Evolutionary conservation across 2,797 vertebrate species (phyloP).

Genomic region (Thaleichthys pacificus): DNA sequence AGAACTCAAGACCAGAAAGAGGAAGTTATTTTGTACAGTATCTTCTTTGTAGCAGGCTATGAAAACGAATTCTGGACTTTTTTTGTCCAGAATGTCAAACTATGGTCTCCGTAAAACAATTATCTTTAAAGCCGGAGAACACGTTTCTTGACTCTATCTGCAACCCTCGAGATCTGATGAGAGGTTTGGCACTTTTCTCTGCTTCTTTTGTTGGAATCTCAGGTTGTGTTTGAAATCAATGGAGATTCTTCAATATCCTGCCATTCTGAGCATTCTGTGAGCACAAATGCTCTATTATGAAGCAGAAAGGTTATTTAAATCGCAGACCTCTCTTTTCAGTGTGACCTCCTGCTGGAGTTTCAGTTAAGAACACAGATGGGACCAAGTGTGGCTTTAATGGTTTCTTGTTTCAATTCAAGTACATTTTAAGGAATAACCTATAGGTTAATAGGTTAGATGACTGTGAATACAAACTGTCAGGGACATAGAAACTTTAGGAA

Average conservation of each 20-base stretch:
- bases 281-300: conserved; percentile 11
- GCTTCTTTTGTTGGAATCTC: background rate
- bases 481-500: background rate
- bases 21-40: background rate
- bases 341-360: background rate
- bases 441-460: no score
- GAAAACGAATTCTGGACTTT: background rate
- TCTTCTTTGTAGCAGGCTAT: background rate
- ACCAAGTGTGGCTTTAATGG: background rate
- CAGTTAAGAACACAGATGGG: background rate
- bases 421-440: background rate
- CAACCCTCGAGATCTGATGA: no score
- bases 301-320: background rate
- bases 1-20: background rate
- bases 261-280: background rate
- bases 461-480: no score
- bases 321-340: background rate
- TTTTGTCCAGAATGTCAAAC: conserved; percentile 5
- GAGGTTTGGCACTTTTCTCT: background rate
- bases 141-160: background rate
- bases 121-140: background rate
- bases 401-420: background rate
- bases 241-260: conserved; percentile 1
- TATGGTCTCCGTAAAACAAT: background rate
- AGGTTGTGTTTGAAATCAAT: conserved; percentile 5